Evolutionary conservation across 2,888 invertebrate species (phyloP).

Genomic region (Tubiluchus corallicola): DNA sequence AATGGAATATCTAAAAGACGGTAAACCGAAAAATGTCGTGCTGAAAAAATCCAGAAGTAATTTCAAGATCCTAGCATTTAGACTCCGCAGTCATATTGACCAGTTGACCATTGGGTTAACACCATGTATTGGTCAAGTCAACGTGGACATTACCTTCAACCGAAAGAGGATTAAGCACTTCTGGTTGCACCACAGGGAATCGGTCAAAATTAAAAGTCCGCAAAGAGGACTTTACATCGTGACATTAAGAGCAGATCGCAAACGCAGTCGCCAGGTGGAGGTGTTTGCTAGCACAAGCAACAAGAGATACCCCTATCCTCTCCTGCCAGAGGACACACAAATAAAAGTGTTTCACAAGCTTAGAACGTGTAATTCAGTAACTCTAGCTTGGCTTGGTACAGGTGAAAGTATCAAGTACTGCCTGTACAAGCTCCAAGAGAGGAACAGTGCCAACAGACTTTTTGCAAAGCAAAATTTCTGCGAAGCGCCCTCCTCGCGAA

Average conservation of each 20-base stretch:
- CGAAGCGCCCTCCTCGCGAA: not conserved
- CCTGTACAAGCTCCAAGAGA: slow-evolving; percentile 21
- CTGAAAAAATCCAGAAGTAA: slow-evolving; percentile 37
- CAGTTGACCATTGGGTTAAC: slow-evolving; percentile 5
- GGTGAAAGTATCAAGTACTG: slow-evolving; percentile 24
- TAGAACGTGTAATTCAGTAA: slow-evolving; percentile 23
- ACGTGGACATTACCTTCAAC: slow-evolving; percentile 37
- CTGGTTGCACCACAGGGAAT: slow-evolving; percentile 35
- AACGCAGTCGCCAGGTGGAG: slow-evolving; percentile 8
- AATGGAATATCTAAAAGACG: slow-evolving; percentile 7
- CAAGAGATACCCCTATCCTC: slow-evolving; percentile 19
- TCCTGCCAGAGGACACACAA: slow-evolving; percentile 19
- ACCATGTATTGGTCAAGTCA: slow-evolving; percentile 10
- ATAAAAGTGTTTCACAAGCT: slow-evolving; percentile 21
- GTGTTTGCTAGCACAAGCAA: slow-evolving; percentile 8
- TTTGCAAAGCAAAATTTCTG: not conserved
- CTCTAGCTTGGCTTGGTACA: slow-evolving; percentile 25
- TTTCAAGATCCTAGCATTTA: not conserved
- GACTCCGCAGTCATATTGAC: not conserved
- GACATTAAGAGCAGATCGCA: slow-evolving; percentile 9
- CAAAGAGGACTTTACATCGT: slow-evolving; percentile 8
- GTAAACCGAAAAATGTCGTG: slow-evolving; percentile 25
- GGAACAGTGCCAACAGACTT: slow-evolving; percentile 7
- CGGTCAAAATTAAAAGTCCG: slow-evolving; percentile 6
- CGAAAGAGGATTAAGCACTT: slow-evolving; percentile 70